These are phyloP conservation scores for Tyto alba DNA, from an alignment of 2,113 vertebrate genomes.

Conservation along the genomic window DNA sequence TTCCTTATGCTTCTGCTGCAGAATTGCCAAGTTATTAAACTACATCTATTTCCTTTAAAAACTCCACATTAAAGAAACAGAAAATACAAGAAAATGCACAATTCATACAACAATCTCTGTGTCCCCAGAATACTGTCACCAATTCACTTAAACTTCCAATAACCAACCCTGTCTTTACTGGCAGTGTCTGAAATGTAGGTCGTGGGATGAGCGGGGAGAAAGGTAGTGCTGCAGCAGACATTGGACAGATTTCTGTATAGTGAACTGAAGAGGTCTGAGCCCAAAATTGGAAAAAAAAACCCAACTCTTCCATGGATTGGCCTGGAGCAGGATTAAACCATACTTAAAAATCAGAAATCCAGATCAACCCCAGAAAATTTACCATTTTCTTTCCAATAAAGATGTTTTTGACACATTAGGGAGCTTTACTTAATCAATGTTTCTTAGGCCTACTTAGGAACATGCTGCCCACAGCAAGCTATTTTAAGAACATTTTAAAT, in stretches of 20 bases:
- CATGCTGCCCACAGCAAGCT: background rate
- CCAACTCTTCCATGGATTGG: background rate
- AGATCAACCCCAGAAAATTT: background rate
- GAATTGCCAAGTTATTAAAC: background rate
- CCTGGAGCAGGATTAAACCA: background rate
- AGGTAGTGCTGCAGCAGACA: background rate
- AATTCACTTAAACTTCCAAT: background rate
- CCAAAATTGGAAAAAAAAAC: background rate
- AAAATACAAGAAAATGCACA: background rate
- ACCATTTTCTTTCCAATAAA: background rate
- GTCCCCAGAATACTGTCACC: background rate
- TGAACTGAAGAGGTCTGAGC: background rate
- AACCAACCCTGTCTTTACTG: fast-evolving
- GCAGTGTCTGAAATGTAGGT: background rate
- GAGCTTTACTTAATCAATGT: background rate
- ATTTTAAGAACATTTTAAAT: slow-evolving; percentile 27
- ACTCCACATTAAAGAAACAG: background rate
- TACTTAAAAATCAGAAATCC: background rate
- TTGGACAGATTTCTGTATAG: background rate
- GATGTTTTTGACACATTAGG: background rate
- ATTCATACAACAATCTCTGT: fast-evolving
- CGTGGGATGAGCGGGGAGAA: background rate
- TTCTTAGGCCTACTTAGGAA: slow-evolving; percentile 15
- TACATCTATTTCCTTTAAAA: background rate
- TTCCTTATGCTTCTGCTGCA: background rate